Base-by-base conservation (phyloP, 2,797 vertebrate species). In the Enteromius thamalakanensis region DNA sequence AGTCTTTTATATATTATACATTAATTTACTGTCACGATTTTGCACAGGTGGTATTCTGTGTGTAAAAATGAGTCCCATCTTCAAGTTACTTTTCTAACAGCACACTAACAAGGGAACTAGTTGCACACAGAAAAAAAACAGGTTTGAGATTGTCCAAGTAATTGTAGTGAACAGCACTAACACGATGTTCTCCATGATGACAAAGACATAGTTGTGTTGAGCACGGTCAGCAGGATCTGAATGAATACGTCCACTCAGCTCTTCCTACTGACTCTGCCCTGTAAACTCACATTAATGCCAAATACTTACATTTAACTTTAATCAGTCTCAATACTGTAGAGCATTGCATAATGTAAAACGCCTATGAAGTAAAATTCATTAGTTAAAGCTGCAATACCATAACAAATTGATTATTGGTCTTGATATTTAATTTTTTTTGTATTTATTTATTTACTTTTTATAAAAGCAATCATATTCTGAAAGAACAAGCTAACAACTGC, bases 191-290 rank as follows among this genome's bases (percentile, higher is more conserved):
- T 62, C 51, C 81, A 49, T 53, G 7, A 76, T 6, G 64, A 77
- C 81, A 77, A 47, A 69, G 68, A n/a, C 21, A 69, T 58, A 47
- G 42, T 77, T 77, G 49, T 69, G 49, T 68, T 55, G 47, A 69
- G 74, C 76, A n/a, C 17, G 17, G 11, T 78, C 76, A 78, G 76
- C 76, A 78, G 60, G 10, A 3, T 65, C 40, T 78, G n/a, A 78
- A 78, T 64, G 58, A 78, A 78, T 12, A 11, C 3, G 60, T 78
- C 76, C 40, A 64, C 53, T 75, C 69, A 65, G 76, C 76, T 64
- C 58, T 65, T 78, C 26, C 58, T 1, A 21, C 58, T 19, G 58
- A 23, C 15, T 32, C 70, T 74, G 47, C 21, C 21, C 72, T 40
- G 72, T 9, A 21, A 75, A 75, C 55, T 75, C 1, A 23, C 34